Percentiles rank a stretch among this genome's conserved stretches.
These are phyloP conservation scores for Microctenopoma steveboyesi DNA, from an alignment of 2,797 vertebrate species.

Conservation along the genomic window DNA sequence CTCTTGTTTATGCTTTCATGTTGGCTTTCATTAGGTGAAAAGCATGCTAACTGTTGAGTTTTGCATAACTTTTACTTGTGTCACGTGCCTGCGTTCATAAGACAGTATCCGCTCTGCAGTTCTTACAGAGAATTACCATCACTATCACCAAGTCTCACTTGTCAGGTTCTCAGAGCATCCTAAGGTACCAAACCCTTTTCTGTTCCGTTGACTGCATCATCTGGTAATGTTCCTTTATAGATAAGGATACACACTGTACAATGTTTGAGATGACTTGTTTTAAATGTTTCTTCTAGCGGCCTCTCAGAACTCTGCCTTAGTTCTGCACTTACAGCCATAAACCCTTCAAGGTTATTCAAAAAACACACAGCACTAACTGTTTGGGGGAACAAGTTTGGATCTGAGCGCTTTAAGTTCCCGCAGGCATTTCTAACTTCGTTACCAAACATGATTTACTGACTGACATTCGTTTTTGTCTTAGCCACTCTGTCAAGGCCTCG, in stretches of 20 bases:
- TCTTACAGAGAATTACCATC: not conserved
- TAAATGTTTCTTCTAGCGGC: slow-evolving; percentile 26
- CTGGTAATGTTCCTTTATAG: slow-evolving; percentile 22
- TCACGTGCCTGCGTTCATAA: slow-evolving; percentile 40
- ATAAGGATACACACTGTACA: slow-evolving; percentile 44
- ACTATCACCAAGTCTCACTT: not conserved
- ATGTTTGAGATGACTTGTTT: slow-evolving; percentile 18
- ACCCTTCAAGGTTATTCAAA: slow-evolving; percentile 8
- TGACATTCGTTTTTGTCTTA: slow-evolving; percentile 29
- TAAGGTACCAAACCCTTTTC: slow-evolving; percentile 25
- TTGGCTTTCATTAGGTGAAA: slow-evolving; percentile 46
- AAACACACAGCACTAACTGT: slow-evolving; percentile 11
- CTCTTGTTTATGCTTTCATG: not conserved
- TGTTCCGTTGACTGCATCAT: slow-evolving; percentile 6
- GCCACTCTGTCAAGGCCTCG: slow-evolving; percentile 35
- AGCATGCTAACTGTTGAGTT: slow-evolving; percentile 21
- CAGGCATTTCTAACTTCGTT: slow-evolving; percentile 29
- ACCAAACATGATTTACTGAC: slow-evolving; percentile 17
- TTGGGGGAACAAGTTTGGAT: slow-evolving; percentile 1
- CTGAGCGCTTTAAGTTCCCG: slow-evolving; percentile 18
- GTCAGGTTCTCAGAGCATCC: slow-evolving; percentile 10
- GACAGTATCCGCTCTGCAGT: slow-evolving; percentile 26
- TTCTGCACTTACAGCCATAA: slow-evolving; percentile 45
- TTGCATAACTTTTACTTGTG: slow-evolving; percentile 6
- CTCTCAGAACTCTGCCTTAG: slow-evolving; percentile 56